Conservation (phyloP, 2,113 vertebrate genomes). For the Neolamprologus brichardi region DNA sequence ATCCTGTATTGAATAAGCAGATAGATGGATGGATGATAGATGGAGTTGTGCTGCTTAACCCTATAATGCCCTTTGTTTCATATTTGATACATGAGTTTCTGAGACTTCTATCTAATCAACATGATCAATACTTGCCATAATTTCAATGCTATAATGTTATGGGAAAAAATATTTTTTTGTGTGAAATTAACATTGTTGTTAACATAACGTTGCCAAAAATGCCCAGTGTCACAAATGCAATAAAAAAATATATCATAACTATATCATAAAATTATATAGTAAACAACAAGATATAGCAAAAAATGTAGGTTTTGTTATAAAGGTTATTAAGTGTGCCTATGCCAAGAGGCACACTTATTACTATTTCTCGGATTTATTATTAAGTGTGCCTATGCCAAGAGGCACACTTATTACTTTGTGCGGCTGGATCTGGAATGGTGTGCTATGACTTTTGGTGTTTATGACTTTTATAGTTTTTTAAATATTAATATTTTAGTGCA, state of each 20-base stretch:
- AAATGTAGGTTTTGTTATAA: background rate
- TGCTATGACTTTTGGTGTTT: too few relatives aligned
- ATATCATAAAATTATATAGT: background rate
- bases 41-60: background rate
- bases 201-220: background rate
- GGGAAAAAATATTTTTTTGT: background rate
- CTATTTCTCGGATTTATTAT: too few relatives aligned
- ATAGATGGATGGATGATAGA: background rate
- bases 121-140: background rate
- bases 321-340: background rate
- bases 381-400: too few relatives aligned
- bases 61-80: background rate
- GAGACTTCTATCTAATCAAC: background rate
- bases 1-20: background rate
- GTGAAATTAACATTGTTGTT: background rate
- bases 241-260: background rate
- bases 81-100: background rate
- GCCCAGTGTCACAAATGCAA: background rate
- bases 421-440: too few relatives aligned
- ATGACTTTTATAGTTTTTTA: too few relatives aligned
- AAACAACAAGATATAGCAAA: background rate
- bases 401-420: too few relatives aligned
- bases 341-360: too few relatives aligned
- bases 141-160: background rate
- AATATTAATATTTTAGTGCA: too few relatives aligned